These are phyloP conservation scores for Actinernus sp. DNA, from an alignment of 92 coral and sea anemone genomes.

Conservation along the genomic window DNA sequence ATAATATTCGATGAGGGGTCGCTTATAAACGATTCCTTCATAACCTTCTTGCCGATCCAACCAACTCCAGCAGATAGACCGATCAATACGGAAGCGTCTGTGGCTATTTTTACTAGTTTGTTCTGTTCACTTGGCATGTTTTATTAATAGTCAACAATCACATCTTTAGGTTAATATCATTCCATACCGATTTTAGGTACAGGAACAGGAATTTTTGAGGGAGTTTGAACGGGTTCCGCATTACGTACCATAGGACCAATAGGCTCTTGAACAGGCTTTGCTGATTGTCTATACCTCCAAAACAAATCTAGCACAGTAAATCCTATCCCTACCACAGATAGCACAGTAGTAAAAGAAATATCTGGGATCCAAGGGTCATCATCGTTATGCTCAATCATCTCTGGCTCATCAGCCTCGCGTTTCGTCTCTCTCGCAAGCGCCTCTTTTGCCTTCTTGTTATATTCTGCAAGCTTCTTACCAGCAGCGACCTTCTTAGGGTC, in stretches of 20 bases:
- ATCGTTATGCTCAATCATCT: no score
- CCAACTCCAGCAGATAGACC: conserved; percentile 56
- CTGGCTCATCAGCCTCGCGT: conserved; percentile 47
- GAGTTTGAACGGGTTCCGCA: no score
- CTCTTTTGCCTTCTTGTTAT: conserved; percentile 55
- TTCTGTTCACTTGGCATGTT: no score
- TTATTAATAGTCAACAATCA: no score
- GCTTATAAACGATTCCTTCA: conserved; percentile 49
- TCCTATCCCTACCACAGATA: conserved; percentile 63
- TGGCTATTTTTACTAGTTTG: no score
- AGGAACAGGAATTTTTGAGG: conserved; percentile 47
- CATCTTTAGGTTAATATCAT: conserved; percentile 22
- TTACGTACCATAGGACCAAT: no score
- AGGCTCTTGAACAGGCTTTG: no score
- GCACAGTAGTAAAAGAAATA: conserved; percentile 52
- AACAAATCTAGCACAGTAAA: conserved; percentile 61
- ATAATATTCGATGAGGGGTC: conserved; percentile 52
- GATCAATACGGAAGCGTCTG: conserved; percentile 38
- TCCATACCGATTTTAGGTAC: conserved; percentile 58
- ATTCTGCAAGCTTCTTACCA: conserved; percentile 58
- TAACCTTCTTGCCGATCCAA: conserved; percentile 39
- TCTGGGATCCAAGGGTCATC: conserved; percentile 38
- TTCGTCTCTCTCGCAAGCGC: conserved; percentile 43
- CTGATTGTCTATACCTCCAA: conserved; percentile 45
- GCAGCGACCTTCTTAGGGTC: conserved; percentile 65